Evolutionary conservation across 1,140 invertebrate genomes (phyloP), one percentile per base, ranked within the genome.

Genomic region (Lanistes nyassanus): DNA sequence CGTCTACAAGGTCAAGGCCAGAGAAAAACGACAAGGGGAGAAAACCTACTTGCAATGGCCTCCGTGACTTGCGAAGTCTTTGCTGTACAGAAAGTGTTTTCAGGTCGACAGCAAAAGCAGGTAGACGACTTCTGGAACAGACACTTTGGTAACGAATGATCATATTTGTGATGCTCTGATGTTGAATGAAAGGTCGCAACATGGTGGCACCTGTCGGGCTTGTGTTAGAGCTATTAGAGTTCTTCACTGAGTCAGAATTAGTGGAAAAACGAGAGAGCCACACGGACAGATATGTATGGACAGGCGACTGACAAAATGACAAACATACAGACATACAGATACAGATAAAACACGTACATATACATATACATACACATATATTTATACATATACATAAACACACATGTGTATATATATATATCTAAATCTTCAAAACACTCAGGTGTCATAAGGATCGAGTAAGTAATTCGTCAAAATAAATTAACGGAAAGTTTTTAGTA

Each of bases 311-410:
- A 66, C 64, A 39, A 36, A 66, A 36, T 23, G 36, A 66, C 64
- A 39, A 29, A 7, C 19, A 36, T 36, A 23, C 31, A 65, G 31
- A 65, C 62, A 65, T 36, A 65, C 56, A 60, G 23, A 60, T 29
- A 60, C 56, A 60, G 7, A n/a, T 23, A 60, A 60, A 23, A 60
- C 56, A 60, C 56, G 31, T 39, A 66, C 64, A 39, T 23, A 66
- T 39, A 39, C 36, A 66, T 39, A 66, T 39, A 66, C 64, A 66
- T 39, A 66, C 64, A 39, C 37, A 66, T 11, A 66, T 39, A 66
- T 11, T 42, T 39, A 66, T 39, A 42, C 64, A 39, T 0, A 66
- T 39, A 39, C 3, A 66, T 39, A 66, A 21, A 66, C 64, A 66
- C 29, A 39, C 64, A 66, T 21, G 47, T 19, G n/a, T n/a, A 65